A percentile compares a stretch with the other conserved stretches of the same genome.
Evolutionary conservation across 92 coral and sea anemone species (phyloP).

Genomic region (Paragorgia papillata): DNA sequence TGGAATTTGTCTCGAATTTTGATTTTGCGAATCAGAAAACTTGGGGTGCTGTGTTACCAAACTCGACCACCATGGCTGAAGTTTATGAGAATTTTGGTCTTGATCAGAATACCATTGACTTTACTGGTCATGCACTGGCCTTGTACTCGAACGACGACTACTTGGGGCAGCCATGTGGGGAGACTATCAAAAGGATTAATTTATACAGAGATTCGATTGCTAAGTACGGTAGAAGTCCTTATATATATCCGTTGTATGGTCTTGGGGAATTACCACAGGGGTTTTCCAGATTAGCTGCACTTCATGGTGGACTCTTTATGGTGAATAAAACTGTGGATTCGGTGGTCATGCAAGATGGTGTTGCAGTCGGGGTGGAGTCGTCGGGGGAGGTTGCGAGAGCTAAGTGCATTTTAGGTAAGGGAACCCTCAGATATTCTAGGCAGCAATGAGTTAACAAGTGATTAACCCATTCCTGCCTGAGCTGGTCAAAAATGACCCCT

Average conservation of each 20-base stretch:
- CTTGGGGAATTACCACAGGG: conserved; percentile 93
- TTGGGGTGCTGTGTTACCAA: conserved; percentile 74
- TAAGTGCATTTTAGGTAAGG: conserved; percentile 81
- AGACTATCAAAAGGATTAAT: conserved; percentile 70
- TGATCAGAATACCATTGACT: conserved; percentile 79
- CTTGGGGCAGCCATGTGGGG: conserved; percentile 73
- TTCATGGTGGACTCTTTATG: conserved; percentile 90
- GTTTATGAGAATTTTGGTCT: conserved; percentile 74
- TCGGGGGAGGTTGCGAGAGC: conserved; percentile 78
- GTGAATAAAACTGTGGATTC: conserved; percentile 72
- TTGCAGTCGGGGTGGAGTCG: conserved; percentile 65
- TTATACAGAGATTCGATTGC: conserved; percentile 82
- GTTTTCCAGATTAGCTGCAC: conserved; percentile 86
- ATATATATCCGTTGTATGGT: conserved; percentile 89
- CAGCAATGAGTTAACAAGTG: too few relatives aligned
- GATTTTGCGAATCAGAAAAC: conserved; percentile 63
- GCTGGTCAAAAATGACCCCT: too few relatives aligned
- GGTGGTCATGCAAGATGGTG: conserved; percentile 68
- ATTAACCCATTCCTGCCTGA: too few relatives aligned
- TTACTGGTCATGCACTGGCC: conserved; percentile 91
- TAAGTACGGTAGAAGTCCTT: conserved; percentile 70
- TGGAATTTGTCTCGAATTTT: conserved; percentile 66
- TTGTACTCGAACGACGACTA: conserved; percentile 79
- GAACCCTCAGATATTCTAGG: too few relatives aligned
- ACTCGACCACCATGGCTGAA: conserved; percentile 72